These are phyloP conservation scores for Tachycineta bicolor DNA, from an alignment of 2,113 vertebrate species.

Conservation along the genomic window DNA sequence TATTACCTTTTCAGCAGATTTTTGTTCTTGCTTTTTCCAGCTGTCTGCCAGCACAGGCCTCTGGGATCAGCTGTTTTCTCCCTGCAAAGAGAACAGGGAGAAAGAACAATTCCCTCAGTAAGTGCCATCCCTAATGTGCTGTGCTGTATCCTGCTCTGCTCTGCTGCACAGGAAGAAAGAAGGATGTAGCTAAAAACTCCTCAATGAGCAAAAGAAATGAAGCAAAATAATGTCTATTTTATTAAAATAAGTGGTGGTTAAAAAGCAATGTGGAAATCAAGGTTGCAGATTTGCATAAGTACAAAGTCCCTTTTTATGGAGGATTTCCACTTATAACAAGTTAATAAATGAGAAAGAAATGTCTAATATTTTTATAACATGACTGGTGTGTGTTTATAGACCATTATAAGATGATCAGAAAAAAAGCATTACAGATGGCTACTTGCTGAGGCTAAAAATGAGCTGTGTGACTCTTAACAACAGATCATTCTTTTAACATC, in stretches of 20 bases:
- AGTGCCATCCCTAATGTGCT: not conserved
- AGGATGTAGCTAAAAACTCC: not conserved
- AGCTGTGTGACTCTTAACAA: not conserved
- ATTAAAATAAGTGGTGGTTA: not conserved
- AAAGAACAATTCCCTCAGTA: not conserved
- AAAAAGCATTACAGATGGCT: not conserved
- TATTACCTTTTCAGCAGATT: not conserved
- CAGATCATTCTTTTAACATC: not conserved
- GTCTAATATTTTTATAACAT: not conserved
- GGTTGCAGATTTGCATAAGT: not conserved
- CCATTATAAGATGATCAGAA: not conserved
- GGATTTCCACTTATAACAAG: not conserved
- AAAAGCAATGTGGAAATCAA: not conserved
- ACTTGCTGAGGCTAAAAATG: not conserved
- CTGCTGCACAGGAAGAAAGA: not conserved
- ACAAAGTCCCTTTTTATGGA: not conserved
- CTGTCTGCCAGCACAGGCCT: not conserved
- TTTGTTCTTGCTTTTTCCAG: not conserved
- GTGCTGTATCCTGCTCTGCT: not conserved
- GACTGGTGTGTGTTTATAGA: not conserved
- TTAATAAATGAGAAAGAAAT: not conserved
- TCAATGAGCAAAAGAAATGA: not conserved
- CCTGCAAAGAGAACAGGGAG: not conserved
- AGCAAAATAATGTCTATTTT: not conserved
- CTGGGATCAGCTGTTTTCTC: not conserved